Conservation (phyloP, 2,888 invertebrate species). For the Drosophila melanosoma region DNA sequence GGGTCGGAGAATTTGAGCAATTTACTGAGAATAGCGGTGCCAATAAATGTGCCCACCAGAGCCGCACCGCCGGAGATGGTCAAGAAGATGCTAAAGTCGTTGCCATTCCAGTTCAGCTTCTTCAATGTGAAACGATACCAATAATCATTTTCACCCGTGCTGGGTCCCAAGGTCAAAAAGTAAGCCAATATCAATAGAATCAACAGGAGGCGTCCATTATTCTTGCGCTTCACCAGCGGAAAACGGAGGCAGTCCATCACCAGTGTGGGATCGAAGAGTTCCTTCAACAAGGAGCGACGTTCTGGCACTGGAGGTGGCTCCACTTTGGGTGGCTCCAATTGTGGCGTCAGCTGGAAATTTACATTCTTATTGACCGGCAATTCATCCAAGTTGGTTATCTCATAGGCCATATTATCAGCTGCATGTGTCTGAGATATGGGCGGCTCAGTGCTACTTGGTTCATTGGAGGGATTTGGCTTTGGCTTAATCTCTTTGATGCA, state of each 20-base stretch:
- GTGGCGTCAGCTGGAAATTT: slow-evolving; percentile 75
- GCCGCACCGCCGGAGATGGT: slow-evolving; percentile 82
- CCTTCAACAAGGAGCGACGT: slow-evolving; percentile 65
- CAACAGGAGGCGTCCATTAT: slow-evolving; percentile 79
- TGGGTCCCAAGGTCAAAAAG: slow-evolving; percentile 82
- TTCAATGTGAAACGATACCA: slow-evolving; percentile 82
- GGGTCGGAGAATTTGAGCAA: slow-evolving; percentile 82
- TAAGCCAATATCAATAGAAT: slow-evolving; percentile 80
- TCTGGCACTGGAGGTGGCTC: slow-evolving; percentile 45
- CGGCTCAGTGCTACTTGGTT: slow-evolving; percentile 25
- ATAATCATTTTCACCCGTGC: slow-evolving; percentile 82
- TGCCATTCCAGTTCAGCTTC: slow-evolving; percentile 84
- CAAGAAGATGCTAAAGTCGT: slow-evolving; percentile 80
- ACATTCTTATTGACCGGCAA: slow-evolving; percentile 73
- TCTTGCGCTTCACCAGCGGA: slow-evolving; percentile 79
- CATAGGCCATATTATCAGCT: slow-evolving; percentile 78
- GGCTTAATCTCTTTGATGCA: slow-evolving; percentile 81
- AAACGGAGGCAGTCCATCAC: slow-evolving; percentile 82
- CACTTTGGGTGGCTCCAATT: slow-evolving; percentile 54
- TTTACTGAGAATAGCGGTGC: slow-evolving; percentile 84
- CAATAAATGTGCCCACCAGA: slow-evolving; percentile 83
- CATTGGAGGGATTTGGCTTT: slow-evolving; percentile 8
- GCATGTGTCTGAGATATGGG: slow-evolving; percentile 55
- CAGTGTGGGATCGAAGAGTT: slow-evolving; percentile 84
- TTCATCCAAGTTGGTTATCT: slow-evolving; percentile 69